phyloP scores from a whole-genome alignment of 2,113 vertebrate species.

The Tenrec ecaudatus region DNA sequence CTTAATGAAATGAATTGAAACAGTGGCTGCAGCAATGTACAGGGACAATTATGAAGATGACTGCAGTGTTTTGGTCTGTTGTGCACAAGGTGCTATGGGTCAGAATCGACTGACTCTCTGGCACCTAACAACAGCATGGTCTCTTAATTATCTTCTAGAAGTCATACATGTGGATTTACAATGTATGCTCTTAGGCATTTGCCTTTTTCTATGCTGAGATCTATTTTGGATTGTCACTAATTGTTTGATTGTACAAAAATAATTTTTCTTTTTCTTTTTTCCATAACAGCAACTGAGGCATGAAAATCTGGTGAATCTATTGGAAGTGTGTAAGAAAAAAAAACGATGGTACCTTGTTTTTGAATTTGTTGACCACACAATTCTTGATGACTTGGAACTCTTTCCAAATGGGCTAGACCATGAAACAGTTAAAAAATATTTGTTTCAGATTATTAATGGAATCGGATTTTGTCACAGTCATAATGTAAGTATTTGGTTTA shows the following conservation, averaged over 20 bases:
- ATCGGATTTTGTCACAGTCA: slow-evolving; percentile 94
- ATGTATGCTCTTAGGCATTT: slow-evolving; percentile 25
- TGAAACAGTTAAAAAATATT: slow-evolving; percentile 86
- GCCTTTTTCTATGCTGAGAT: neutral
- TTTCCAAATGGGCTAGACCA: slow-evolving; percentile 89
- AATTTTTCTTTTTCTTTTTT: slow-evolving; percentile 65
- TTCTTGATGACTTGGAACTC: slow-evolving; percentile 93
- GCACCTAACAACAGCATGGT: neutral
- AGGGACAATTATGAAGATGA: too few species aligned
- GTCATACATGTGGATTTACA: neutral
- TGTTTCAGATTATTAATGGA: slow-evolving; percentile 93
- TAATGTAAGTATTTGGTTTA: slow-evolving; percentile 88
- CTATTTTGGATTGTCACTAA: slow-evolving; percentile 52
- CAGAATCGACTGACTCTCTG: too few species aligned
- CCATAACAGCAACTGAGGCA: slow-evolving; percentile 92
- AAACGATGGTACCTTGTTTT: slow-evolving; percentile 95
- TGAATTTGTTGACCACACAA: slow-evolving; percentile 94
- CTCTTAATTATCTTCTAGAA: slow-evolving; percentile 44
- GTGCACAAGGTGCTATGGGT: too few species aligned
- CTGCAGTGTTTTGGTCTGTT: too few species aligned
- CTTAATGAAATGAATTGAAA: too few species aligned
- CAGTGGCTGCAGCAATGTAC: too few species aligned
- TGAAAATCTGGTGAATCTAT: slow-evolving; percentile 93
- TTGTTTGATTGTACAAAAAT: slow-evolving; percentile 57
- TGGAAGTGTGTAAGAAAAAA: slow-evolving; percentile 93